Evolutionary conservation across 2,888 invertebrate species (phyloP).

Genomic region (Stictocephala bisonia): DNA sequence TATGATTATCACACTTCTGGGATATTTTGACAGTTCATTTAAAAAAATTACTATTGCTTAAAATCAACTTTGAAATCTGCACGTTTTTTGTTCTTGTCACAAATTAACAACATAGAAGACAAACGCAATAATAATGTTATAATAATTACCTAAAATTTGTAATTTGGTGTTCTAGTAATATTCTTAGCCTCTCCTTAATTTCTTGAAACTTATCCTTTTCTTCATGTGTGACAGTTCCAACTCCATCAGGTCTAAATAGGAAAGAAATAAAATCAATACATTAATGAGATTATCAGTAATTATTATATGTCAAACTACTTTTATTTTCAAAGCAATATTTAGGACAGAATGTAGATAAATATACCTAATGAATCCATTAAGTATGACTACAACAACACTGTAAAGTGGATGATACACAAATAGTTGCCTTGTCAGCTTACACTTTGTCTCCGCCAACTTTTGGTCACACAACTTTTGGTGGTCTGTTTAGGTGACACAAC

Average conservation of each 20-base stretch:
- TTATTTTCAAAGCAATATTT: background rate
- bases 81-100: no score
- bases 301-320: constrained; percentile 4
- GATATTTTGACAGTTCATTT: no score
- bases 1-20: no score
- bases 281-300: constrained; percentile 10
- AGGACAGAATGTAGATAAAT: background rate
- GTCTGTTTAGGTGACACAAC: no score
- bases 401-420: no score
- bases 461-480: no score
- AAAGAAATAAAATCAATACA: constrained; percentile 7
- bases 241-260: constrained; percentile 94
- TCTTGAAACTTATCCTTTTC: constrained; percentile 98
- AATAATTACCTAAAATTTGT: constrained; percentile 90
- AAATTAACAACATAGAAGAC: background rate
- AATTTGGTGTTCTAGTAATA: constrained; percentile 96
- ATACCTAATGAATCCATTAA: no score
- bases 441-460: no score
- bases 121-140: background rate
- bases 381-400: no score
- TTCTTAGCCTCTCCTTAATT: constrained; percentile 93
- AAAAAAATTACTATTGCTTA: no score
- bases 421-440: no score
- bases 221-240: constrained; percentile 97
- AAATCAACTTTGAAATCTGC: no score